Base-by-base conservation (phyloP, 2,113 vertebrate genomes). In the Neofelis nebulosa region DNA sequence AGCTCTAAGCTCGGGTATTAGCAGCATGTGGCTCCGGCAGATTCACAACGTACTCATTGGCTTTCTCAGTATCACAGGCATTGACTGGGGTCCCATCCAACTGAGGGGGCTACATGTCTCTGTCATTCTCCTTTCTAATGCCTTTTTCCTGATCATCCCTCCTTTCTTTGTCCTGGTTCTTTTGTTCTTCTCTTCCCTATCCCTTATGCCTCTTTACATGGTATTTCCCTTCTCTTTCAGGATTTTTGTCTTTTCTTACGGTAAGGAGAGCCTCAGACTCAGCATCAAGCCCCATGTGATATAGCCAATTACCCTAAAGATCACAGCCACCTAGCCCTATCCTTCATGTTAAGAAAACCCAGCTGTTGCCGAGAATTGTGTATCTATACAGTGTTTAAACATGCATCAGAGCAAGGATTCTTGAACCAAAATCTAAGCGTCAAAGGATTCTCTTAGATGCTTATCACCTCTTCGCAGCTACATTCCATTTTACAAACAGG, bases 1-100 rank as follows among this genome's bases (percentile, higher is more conserved):
- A 95, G 31, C 78, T 52, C 89, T 81, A 81, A 74, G 89, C 89
- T 94, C 74, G 7, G 15, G 85, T 76, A 38, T 69, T 79, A 89
- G 69, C 81, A 95, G 97, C 88, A 41, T 91, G 95, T 85, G 85
- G 66, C n/a, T 63, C 76, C 1, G 7, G 52, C 78, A 85, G 45
- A 96, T 11, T 89, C 41, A 52, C 92, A 55, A 6, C 0, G 11
- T 48, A 15, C 61, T 89, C 13, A 1, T 31, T 57, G 83, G 57
- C 65, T 94, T 95, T 91, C 25, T 87, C 21, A 4, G 36, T 16
- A 27, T 78, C 88, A 38, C 81, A 79, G 79, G 87, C 48, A 2
- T 19, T 57, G 71, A 11, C 87, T 78, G 68, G 78, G 45, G 45
- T 78, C 50, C 83, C 25, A 6, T 25, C 55, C 88, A 78, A 33